A percentile compares a stretch with the other conserved stretches of the same genome.
phyloP scores from a whole-genome alignment of 1,140 invertebrate genomes.

The Colletes gigas region DNA sequence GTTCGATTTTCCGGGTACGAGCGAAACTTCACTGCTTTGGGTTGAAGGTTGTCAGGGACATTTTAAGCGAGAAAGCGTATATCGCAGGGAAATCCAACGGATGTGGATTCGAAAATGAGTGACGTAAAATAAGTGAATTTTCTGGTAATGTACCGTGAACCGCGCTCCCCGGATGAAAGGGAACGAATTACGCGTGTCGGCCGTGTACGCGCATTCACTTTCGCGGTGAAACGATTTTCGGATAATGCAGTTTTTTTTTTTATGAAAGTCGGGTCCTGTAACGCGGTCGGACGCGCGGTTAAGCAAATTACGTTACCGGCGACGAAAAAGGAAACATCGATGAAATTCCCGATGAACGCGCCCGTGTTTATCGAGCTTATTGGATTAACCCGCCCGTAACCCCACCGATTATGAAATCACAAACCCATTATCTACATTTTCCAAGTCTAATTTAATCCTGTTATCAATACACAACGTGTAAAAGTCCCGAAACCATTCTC shows the following conservation, averaged over 20 bases:
- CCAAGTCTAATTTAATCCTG: too few relatives aligned
- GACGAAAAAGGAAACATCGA: background rate
- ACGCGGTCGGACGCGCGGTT: background rate
- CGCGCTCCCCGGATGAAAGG: background rate
- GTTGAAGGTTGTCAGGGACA: background rate
- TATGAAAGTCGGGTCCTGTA: background rate
- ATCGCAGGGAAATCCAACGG: background rate
- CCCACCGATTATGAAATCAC: too few relatives aligned
- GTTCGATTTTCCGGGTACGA: background rate
- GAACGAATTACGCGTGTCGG: constrained; percentile 11
- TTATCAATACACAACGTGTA: too few relatives aligned
- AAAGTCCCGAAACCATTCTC: too few relatives aligned
- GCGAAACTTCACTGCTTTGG: constrained; percentile 21
- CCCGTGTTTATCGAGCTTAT: background rate
- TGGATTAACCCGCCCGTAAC: background rate
- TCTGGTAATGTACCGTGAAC: constrained; percentile 10
- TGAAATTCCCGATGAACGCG: background rate
- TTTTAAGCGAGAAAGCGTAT: background rate
- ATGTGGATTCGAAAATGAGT: background rate
- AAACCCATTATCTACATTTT: too few relatives aligned
- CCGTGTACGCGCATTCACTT: background rate
- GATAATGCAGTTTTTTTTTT: constrained; percentile 6
- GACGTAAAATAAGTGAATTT: constrained; percentile 19
- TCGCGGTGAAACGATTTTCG: background rate
- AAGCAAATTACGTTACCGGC: background rate